Percentiles rank a stretch among this genome's conserved stretches.
Conservation (phyloP, 2,113 vertebrate genomes). For the Ursus arctos region DNA sequence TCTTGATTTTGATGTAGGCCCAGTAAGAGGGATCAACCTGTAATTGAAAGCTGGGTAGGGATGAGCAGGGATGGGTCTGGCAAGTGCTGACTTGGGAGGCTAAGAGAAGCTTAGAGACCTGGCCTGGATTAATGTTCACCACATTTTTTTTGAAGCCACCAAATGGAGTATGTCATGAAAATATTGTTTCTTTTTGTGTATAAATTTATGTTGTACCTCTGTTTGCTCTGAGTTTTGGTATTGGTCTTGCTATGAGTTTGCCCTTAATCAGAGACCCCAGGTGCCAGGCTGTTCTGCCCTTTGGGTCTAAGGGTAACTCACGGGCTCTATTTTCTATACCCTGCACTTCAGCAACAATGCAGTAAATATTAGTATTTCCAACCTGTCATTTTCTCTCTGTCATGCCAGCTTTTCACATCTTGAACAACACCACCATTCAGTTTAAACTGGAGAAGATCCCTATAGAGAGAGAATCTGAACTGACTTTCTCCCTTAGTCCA, state of each 20-base stretch:
- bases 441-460: conserved; percentile 96
- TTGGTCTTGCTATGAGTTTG: not conserved
- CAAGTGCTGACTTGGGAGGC: not conserved
- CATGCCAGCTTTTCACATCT: conserved; percentile 95
- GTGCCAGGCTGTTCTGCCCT: not conserved
- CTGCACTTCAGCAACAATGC: accelerated
- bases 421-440: conserved; percentile 97
- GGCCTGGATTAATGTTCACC: not conserved
- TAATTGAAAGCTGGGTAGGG: not conserved
- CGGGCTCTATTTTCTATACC: not conserved
- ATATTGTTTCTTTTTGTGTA: not conserved
- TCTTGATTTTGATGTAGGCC: not conserved
- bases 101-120: conserved; percentile 7
- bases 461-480: conserved; percentile 88
- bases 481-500: conserved; percentile 89
- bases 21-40: not conserved
- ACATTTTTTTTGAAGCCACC: not conserved
- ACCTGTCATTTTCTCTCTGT: conserved; percentile 37
- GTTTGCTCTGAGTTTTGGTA: not conserved
- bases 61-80: not conserved
- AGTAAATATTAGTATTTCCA: not conserved
- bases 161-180: not conserved
- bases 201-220: not conserved
- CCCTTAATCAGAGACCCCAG: not conserved
- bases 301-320: not conserved